Conservation (phyloP, 2,113 vertebrate genomes). For the Gobius niger region DNA sequence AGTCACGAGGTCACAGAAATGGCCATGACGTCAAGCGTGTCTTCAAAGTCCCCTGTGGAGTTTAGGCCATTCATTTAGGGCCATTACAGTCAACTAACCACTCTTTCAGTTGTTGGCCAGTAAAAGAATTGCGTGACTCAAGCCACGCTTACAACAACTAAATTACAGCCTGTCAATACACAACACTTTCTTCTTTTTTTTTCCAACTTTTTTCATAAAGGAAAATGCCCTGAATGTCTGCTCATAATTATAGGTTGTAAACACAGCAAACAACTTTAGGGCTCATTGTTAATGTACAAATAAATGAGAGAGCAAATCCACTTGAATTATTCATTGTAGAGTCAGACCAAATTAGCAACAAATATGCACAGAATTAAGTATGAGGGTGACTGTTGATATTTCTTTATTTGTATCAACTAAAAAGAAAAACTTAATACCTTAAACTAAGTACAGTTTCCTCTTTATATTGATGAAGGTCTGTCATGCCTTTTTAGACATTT, state of each 20-base stretch:
- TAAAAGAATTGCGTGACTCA: neutral
- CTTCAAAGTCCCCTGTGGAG: neutral
- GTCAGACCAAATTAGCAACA: neutral
- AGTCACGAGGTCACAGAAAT: too few relatives aligned
- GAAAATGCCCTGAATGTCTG: neutral
- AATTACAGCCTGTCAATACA: neutral
- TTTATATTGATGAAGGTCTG: too few relatives aligned
- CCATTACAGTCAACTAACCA: neutral
- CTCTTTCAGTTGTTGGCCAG: neutral
- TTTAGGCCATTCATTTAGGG: neutral
- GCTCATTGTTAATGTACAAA: neutral
- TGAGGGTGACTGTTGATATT: neutral
- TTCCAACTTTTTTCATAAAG: neutral
- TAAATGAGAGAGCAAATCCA: neutral
- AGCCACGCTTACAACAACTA: neutral
- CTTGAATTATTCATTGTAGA: neutral
- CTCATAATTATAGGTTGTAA: conserved; percentile 6
- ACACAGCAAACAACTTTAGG: conserved; percentile 1
- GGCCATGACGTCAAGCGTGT: too few relatives aligned
- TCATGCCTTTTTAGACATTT: too few relatives aligned
- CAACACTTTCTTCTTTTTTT: neutral
- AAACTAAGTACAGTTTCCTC: too few relatives aligned
- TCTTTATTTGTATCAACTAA: neutral
- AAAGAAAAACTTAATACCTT: too few relatives aligned
- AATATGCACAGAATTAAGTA: neutral